A percentile compares a stretch with the other conserved stretches of the same genome.
phyloP scores from a whole-genome alignment of 2,888 invertebrate genomes.

The Leistus spinibarbis region DNA sequence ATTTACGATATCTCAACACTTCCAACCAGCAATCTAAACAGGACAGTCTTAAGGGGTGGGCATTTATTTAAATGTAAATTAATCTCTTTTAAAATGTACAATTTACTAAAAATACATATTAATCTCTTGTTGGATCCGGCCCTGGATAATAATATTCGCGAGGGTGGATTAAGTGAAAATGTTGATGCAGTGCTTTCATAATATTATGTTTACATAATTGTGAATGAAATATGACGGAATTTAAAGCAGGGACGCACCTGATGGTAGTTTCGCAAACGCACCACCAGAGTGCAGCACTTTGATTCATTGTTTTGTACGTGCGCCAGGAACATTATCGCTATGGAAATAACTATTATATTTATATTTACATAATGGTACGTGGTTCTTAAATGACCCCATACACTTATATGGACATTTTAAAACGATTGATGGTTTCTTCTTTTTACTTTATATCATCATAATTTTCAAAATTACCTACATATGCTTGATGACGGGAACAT shows the following conservation, averaged over 20 bases:
- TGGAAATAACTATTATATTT: slow-evolving; percentile 22
- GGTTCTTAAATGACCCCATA: slow-evolving; percentile 13
- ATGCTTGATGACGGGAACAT: neutral
- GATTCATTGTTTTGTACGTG: slow-evolving; percentile 18
- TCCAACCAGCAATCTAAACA: neutral
- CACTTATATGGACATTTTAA: slow-evolving; percentile 22
- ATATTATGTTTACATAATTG: neutral
- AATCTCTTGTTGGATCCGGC: no score
- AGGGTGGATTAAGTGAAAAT: slow-evolving; percentile 2
- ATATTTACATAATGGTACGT: slow-evolving; percentile 32
- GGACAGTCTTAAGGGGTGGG: neutral
- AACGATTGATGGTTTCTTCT: neutral
- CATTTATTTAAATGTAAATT: no score
- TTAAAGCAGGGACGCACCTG: neutral
- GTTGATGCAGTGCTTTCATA: slow-evolving; percentile 5
- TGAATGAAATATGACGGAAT: slow-evolving; percentile 3
- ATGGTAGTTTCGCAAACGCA: neutral
- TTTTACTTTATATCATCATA: neutral
- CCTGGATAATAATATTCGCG: neutral
- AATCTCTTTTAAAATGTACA: no score
- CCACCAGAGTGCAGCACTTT: neutral
- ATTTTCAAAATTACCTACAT: neutral
- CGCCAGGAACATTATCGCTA: slow-evolving; percentile 1
- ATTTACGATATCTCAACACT: slow-evolving; percentile 16
- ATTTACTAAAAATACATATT: no score